Evolutionary conservation across 37 sponge, comb jelly and placozoan species (phyloP).

Genomic region (Hexactinellida sp.): DNA sequence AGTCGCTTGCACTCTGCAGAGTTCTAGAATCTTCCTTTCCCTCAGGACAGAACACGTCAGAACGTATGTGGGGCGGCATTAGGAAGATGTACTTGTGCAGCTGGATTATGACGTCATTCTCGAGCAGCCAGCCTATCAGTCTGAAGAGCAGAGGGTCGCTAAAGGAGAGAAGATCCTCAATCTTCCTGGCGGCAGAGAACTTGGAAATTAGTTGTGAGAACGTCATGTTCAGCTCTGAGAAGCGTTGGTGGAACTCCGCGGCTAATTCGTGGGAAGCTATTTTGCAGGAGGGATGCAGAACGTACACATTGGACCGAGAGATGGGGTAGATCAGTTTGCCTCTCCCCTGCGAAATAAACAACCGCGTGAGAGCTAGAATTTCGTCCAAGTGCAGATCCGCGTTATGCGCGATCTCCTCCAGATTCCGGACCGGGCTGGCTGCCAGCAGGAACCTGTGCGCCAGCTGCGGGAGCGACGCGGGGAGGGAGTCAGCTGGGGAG

Average conservation of each 20-base stretch:
- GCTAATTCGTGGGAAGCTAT: background rate
- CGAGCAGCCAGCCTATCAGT: slow-evolving; percentile 8
- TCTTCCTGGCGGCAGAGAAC: background rate
- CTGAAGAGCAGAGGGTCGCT: background rate
- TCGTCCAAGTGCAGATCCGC: slow-evolving; percentile 1
- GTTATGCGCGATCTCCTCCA: background rate
- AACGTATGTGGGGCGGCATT: background rate
- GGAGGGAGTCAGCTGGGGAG: background rate
- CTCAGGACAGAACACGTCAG: background rate
- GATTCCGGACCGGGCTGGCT: background rate
- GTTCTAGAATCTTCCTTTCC: background rate
- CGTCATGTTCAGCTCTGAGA: background rate
- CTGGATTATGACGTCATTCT: background rate
- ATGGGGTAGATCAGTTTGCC: background rate
- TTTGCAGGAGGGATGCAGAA: background rate
- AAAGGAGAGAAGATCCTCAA: slow-evolving; percentile 13
- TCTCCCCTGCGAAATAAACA: background rate
- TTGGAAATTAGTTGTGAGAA: background rate
- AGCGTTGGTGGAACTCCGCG: background rate
- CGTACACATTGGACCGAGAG: background rate
- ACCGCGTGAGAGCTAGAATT: background rate
- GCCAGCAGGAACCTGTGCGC: background rate
- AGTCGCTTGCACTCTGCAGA: background rate
- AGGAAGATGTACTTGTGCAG: background rate
- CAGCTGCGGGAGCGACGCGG: background rate